Evolutionary conservation across 2,888 invertebrate genomes (phyloP).

Genomic region (Drosophila buzzatii): DNA sequence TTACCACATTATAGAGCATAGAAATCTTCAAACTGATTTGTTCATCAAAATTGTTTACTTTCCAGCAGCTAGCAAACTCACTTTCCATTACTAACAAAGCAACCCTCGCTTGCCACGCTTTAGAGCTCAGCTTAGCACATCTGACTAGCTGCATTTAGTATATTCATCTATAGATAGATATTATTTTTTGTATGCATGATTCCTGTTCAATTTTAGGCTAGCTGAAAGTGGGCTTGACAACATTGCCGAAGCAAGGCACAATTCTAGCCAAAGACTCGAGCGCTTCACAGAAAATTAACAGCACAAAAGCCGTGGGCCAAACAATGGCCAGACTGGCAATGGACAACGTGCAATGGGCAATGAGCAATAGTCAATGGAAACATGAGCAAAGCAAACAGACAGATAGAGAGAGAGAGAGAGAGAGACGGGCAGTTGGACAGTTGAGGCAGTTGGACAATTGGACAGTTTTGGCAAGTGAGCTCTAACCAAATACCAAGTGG

Average conservation of each 20-base stretch:
- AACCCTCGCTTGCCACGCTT: not conserved
- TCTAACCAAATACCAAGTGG: constrained; percentile 73
- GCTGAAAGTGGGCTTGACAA: constrained; percentile 52
- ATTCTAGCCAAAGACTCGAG: constrained; percentile 34
- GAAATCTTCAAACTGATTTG: too few relatives aligned
- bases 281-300: constrained; percentile 67
- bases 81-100: not conserved
- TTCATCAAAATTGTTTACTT: too few relatives aligned
- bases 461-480: constrained; percentile 44
- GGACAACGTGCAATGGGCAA: constrained; percentile 10
- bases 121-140: not conserved
- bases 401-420: constrained; percentile 33
- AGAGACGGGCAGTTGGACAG: constrained; percentile 17
- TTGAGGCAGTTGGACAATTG: constrained; percentile 11
- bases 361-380: constrained; percentile 33
- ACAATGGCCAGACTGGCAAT: constrained; percentile 56
- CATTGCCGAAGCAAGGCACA: constrained; percentile 47
- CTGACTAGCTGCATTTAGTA: not conserved
- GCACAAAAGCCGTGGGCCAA: constrained; percentile 69
- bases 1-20: too few relatives aligned
- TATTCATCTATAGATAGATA: not conserved
- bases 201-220: constrained; percentile 52
- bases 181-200: constrained; percentile 18
- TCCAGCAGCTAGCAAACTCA: too few relatives aligned
- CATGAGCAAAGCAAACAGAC: constrained; percentile 48